These are phyloP conservation scores for Cheilosia soror DNA, from an alignment of 2,888 invertebrate species.

Conservation along the genomic window DNA sequence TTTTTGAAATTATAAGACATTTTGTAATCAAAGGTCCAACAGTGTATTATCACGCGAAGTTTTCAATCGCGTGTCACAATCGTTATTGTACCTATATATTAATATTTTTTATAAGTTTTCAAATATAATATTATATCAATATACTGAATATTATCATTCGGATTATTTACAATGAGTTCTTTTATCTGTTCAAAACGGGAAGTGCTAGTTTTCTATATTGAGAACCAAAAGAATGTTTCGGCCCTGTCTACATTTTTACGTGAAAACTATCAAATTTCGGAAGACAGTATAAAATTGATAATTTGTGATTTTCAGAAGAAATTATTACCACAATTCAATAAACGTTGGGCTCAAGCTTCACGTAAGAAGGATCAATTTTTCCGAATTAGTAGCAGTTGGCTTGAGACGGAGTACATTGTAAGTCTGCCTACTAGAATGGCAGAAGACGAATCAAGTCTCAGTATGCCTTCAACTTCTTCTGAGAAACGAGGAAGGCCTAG, in stretches of 20 bases:
- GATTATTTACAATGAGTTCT: too few relatives aligned
- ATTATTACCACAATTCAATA: not conserved
- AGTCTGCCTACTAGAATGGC: not conserved
- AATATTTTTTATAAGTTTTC: too few relatives aligned
- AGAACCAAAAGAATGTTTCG: constrained; percentile 9
- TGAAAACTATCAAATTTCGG: constrained; percentile 10
- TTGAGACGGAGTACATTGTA: not conserved
- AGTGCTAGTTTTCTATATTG: not conserved
- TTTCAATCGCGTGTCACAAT: too few relatives aligned
- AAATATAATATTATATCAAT: too few relatives aligned
- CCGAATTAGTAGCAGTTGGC: constrained; percentile 20
- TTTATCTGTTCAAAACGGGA: not conserved
- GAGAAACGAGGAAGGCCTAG: too few relatives aligned
- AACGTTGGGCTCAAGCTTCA: constrained; percentile 5
- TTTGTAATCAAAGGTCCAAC: too few relatives aligned
- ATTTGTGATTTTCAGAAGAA: constrained; percentile 6
- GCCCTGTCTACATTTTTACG: constrained; percentile 18
- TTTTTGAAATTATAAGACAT: too few relatives aligned
- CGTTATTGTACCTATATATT: too few relatives aligned
- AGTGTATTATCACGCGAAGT: too few relatives aligned
- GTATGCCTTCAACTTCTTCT: not conserved
- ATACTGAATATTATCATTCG: too few relatives aligned
- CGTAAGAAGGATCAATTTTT: constrained; percentile 22
- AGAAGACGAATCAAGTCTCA: constrained; percentile 13
- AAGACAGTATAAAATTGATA: constrained; percentile 4